Evolutionary conservation across 2,797 vertebrate species (phyloP).

Genomic region (Crypturellus tataupa): DNA sequence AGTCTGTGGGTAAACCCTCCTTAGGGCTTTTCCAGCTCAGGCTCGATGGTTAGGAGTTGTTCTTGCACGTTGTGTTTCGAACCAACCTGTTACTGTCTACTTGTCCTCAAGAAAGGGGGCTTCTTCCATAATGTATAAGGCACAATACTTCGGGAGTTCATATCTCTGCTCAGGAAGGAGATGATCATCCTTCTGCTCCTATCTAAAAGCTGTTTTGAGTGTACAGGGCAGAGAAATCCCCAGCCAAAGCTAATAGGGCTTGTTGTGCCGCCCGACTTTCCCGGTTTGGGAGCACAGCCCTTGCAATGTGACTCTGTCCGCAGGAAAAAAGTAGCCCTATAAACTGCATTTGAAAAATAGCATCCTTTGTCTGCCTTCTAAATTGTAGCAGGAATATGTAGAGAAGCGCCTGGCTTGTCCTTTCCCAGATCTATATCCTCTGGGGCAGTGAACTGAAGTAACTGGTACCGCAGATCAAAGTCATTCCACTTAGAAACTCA

Average conservation of each 20-base stretch:
- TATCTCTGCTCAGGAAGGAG: constrained; percentile 45
- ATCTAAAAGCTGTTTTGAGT: constrained; percentile 49
- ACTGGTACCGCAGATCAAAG: constrained; percentile 77
- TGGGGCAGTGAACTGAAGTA: constrained; percentile 75
- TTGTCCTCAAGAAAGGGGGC: constrained; percentile 52
- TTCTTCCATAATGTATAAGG: constrained; percentile 58
- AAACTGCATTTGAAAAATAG: constrained; percentile 48
- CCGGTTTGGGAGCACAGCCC: constrained; percentile 46
- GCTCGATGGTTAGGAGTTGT: neutral
- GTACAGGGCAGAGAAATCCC: constrained; percentile 60
- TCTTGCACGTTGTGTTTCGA: constrained; percentile 34
- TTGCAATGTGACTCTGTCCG: constrained; percentile 29
- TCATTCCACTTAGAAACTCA: constrained; percentile 72
- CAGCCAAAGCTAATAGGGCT: constrained; percentile 51
- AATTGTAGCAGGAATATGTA: constrained; percentile 43
- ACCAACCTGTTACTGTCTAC: constrained; percentile 36
- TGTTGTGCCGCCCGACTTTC: constrained; percentile 35
- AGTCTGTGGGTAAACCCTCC: neutral
- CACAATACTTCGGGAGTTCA: constrained; percentile 53
- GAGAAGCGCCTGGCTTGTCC: constrained; percentile 39
- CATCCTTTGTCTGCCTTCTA: constrained; percentile 41
- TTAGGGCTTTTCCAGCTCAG: constrained; percentile 2
- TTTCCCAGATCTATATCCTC: constrained; percentile 70
- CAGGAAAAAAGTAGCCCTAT: constrained; percentile 44
- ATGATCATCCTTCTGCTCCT: constrained; percentile 39